Base-by-base conservation (phyloP, 2,797 vertebrate genomes). In the Tamandua tetradactyla region DNA sequence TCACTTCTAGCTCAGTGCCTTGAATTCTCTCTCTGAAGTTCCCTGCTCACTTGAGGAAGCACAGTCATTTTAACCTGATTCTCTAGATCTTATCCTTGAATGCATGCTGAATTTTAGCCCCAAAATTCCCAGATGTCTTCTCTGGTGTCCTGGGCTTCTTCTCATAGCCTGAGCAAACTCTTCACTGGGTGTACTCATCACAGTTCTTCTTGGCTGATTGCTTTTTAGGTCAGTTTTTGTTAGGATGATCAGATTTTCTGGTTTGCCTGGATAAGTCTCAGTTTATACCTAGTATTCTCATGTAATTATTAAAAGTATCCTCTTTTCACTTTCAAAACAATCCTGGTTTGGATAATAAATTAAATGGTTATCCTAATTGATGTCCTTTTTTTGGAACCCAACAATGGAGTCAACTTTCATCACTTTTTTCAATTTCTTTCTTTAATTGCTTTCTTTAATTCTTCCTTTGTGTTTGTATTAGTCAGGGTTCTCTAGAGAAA, bases 11-110 rank as follows among this genome's bases (percentile, higher is more conserved):
- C 13, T 32, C 47, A 42, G 0, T 18, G 37, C 3, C 52, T 80
- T 80, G 44, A 49, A 30, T 44, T 93, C 40, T 81, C 71, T 89
- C 37, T 80, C 44, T 35, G 42, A 93, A 76, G 27, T 57, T 76
- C 32, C 87, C 40, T 96, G 57, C 35, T 87, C 64, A 83, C 44
- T 75, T 14, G 86, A 89, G 49, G 37, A 81, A 82, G 59, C 44
- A 87, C 72, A 2, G 10, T 35, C 20, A 40, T 71, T 83, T 35
- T 92, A 12, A 32, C 14, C 23, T 71, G 40, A 90, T 59, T 81
- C 52, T 90, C 8, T 18, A 66, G 10, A 64, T 84, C 62, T 75
- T 75, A 75, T 32, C n/a, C 37, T 62, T 87, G 23, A 87, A 66
- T 86, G 57, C 47, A 66, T 22, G 7, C 15, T 76, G 57, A 5